Base-by-base conservation (phyloP, 2,113 vertebrate species). In the Corapipo altera region DNA sequence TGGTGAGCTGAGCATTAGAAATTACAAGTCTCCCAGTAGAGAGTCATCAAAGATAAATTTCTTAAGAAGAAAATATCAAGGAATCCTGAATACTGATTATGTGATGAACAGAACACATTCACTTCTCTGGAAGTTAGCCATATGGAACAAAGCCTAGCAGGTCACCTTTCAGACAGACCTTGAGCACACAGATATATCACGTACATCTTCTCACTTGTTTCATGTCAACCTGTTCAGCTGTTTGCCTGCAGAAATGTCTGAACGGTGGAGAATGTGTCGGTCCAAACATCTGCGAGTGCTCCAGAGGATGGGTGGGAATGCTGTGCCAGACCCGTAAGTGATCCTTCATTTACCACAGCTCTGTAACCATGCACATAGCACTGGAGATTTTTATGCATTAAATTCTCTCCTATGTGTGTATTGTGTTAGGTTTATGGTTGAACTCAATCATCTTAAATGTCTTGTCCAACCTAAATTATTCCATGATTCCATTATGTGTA, bases 271-370 rank as follows among this genome's bases (percentile, higher is more conserved):
- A 98, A 95, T 98, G 98, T 18, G 89, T 98, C 8, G 96, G 96
- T 9, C 96, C 98, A 35, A 98, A 97, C 95, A 85, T 90, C 91
- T 98, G 97, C 39, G 93, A 94, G 91, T 98, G 97, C 39, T 1
- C 67, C 6, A 48, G 48, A 35, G 98, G 96, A 18, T 98, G 97
- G 98, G 91, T 33, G 20, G 97, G 98, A 51, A 77, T 55, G 64
- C 86, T 96, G 24, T 99, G 98, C 85, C 98, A 99, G 95, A 98
- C 93, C 43, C 96, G 97, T 98, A 96, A 99, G 98, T 98, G 59
- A 32, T 75, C 80, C 67, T 44, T 43, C 23, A 3, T 24, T 49
- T 61, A 5, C 57, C 27, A 8, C n/a, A 21, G 5, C 24, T 80
- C 21, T 30, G 21, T 14, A 35, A 16, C 44, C 61, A 30, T 2